A percentile compares a stretch with the other conserved stretches of the same genome.
Conservation (phyloP, 2,888 invertebrate genomes). For the Blomia tropicalis region DNA sequence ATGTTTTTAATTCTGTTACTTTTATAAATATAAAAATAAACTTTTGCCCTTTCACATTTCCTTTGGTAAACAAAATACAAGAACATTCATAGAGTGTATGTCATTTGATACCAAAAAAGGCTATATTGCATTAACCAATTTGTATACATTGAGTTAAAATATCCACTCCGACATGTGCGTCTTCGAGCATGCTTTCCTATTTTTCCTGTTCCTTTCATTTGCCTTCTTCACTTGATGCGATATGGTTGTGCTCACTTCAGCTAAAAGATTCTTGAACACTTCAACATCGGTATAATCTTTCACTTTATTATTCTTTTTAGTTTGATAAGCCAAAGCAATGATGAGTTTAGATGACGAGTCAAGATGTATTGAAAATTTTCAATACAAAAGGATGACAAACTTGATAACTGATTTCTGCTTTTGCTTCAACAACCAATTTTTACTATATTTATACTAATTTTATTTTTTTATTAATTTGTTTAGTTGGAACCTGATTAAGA, state of each 20-base stretch:
- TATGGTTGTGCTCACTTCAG: background rate
- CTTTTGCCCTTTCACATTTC: too few relatives aligned
- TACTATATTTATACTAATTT: background rate
- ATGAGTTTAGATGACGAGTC: constrained; percentile 17
- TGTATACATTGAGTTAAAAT: too few relatives aligned
- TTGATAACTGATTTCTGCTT: background rate
- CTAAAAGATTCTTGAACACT: background rate
- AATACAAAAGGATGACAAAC: background rate
- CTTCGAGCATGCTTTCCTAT: too few relatives aligned
- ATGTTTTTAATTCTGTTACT: too few relatives aligned
- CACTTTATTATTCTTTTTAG: background rate
- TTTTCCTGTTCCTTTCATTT: background rate
- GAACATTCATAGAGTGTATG: too few relatives aligned
- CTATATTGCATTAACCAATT: too few relatives aligned
- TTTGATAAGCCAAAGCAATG: background rate
- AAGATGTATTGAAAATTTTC: background rate
- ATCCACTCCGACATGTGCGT: too few relatives aligned
- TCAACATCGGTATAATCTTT: background rate
- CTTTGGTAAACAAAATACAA: too few relatives aligned
- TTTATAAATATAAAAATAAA: too few relatives aligned
- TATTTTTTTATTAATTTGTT: background rate
- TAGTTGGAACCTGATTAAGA: background rate
- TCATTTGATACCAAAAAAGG: too few relatives aligned
- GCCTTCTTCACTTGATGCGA: background rate
- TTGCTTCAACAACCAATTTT: background rate